Conservation (phyloP, 2,113 vertebrate species). For the Thunnus maccoyii region DNA sequence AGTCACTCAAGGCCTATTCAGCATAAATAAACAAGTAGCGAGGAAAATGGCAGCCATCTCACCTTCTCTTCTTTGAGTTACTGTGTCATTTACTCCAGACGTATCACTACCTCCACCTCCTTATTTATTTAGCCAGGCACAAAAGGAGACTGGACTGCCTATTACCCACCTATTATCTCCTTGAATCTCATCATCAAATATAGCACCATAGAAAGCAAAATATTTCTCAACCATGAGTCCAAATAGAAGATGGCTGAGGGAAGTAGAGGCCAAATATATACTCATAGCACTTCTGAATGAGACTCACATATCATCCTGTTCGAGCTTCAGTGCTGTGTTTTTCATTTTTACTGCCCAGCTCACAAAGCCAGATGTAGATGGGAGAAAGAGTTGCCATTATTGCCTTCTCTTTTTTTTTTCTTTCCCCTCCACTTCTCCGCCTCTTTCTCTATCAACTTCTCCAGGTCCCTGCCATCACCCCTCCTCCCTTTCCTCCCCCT, state of each 20-base stretch:
- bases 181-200: constrained; percentile 52
- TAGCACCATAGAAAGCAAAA: constrained; percentile 30
- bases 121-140: constrained; percentile 67
- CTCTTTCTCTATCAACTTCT: constrained; percentile 43
- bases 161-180: constrained; percentile 64
- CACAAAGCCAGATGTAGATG: constrained; percentile 50
- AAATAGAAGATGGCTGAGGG: constrained; percentile 33
- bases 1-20: constrained; percentile 83
- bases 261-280: constrained; percentile 42
- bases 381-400: constrained; percentile 35
- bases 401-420: constrained; percentile 17
- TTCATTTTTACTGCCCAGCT: constrained; percentile 58
- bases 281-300: constrained; percentile 33
- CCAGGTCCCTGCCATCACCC: background rate
- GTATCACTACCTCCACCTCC: constrained; percentile 47
- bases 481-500: background rate
- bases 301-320: constrained; percentile 44
- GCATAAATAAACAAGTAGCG: constrained; percentile 85
- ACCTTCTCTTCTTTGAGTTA: constrained; percentile 52
- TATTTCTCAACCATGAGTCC: constrained; percentile 11
- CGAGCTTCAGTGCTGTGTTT: constrained; percentile 45
- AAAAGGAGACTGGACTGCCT: constrained; percentile 49
- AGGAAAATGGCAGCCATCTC: constrained; percentile 73
- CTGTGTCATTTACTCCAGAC: constrained; percentile 71
- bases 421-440: background rate